A percentile compares a stretch with the other conserved stretches of the same genome.
Evolutionary conservation across 2,888 invertebrate genomes (phyloP).

Genomic region (Elegia similella): DNA sequence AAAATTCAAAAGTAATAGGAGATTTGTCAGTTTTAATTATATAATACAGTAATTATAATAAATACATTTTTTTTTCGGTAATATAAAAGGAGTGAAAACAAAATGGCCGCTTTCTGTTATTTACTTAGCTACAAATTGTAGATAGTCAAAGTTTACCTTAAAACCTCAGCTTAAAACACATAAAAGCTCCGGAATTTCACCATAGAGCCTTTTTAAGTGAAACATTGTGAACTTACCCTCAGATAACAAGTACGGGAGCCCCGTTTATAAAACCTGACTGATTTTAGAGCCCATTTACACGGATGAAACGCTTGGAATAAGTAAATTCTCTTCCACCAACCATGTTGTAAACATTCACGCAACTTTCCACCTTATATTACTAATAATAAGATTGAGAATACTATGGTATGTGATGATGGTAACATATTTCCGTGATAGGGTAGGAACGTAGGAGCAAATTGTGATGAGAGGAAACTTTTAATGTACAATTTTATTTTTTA

Average conservation of each 20-base stretch:
- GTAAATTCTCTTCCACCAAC: constrained; percentile 4
- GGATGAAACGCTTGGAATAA: neutral
- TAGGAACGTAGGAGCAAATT: constrained; percentile 6
- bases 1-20: too few relatives aligned
- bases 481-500: neutral
- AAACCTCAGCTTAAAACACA: too few relatives aligned
- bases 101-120: too few relatives aligned
- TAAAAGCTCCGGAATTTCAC: neutral
- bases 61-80: too few relatives aligned
- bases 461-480: neutral
- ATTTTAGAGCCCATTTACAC: constrained; percentile 9
- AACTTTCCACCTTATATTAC: neutral
- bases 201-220: neutral
- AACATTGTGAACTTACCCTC: neutral
- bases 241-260: neutral
- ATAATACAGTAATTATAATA: too few relatives aligned
- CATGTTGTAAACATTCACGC: neutral
- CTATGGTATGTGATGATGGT: neutral
- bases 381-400: neutral
- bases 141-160: too few relatives aligned
- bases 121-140: too few relatives aligned
- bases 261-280: constrained; percentile 4
- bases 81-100: too few relatives aligned
- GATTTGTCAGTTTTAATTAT: too few relatives aligned
- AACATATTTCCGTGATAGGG: neutral